These are phyloP conservation scores for Coturnix japonica DNA, from an alignment of 2,113 vertebrate genomes.

Conservation along the genomic window DNA sequence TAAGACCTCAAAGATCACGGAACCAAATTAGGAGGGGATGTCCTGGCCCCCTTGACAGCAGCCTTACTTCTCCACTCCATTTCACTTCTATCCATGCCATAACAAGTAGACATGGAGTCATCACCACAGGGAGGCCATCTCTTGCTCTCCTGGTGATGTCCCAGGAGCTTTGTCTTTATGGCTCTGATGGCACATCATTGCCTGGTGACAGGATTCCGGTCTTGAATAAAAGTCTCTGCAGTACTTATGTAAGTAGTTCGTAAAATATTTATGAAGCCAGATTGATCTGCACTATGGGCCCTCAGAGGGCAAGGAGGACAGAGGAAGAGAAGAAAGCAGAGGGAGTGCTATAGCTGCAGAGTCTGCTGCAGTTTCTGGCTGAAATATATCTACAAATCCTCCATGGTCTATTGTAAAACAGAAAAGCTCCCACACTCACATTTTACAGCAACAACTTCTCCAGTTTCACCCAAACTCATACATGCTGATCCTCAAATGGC, in stretches of 20 bases:
- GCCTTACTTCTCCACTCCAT: neutral
- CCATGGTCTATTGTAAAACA: neutral
- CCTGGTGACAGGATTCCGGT: neutral
- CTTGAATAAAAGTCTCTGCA: neutral
- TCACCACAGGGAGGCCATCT: neutral
- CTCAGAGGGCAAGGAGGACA: neutral
- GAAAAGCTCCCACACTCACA: fast-evolving
- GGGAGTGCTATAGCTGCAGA: fast-evolving
- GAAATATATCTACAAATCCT: neutral
- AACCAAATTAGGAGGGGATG: neutral
- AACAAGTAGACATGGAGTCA: neutral
- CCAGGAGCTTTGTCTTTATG: neutral
- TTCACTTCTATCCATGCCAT: fast-evolving
- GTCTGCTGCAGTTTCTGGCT: neutral
- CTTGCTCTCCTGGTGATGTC: neutral
- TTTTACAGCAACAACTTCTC: neutral
- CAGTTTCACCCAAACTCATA: neutral
- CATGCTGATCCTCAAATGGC: neutral
- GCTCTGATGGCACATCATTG: neutral
- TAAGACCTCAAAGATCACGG: neutral
- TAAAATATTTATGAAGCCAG: neutral
- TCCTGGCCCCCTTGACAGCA: fast-evolving
- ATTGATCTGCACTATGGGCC: fast-evolving
- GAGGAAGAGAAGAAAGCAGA: neutral
- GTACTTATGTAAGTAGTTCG: neutral